Percentiles rank a stretch among this genome's conserved stretches.
These are phyloP conservation scores for Pseudococcus jackbeardsleyi DNA, from an alignment of 2,888 invertebrate species.

Conservation along the genomic window DNA sequence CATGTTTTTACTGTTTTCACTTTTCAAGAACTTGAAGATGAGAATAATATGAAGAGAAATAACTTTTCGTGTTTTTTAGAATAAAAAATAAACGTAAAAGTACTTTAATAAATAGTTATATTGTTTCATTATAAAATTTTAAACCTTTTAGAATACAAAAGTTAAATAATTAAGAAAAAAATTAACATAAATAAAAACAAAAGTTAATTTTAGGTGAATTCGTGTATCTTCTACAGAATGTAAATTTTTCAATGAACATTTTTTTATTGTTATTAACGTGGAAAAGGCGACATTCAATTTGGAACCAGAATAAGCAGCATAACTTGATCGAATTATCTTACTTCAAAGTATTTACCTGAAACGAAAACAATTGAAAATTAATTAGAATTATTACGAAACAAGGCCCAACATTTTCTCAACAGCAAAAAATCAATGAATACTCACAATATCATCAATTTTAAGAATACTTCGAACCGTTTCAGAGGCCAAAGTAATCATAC, in stretches of 20 bases:
- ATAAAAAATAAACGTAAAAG: too few relatives aligned
- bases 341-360: slow-evolving; percentile 57
- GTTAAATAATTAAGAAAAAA: slow-evolving; percentile 49
- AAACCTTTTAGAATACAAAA: slow-evolving; percentile 30
- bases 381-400: background rate
- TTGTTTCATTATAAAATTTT: slow-evolving; percentile 53
- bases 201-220: slow-evolving; percentile 39
- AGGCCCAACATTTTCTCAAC: background rate
- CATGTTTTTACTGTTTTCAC: too few relatives aligned
- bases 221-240: background rate
- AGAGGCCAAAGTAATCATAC: slow-evolving; percentile 92
- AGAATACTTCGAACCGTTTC: slow-evolving; percentile 98
- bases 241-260: background rate
- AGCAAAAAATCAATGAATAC: slow-evolving; percentile 69
- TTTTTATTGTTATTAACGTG: slow-evolving; percentile 4
- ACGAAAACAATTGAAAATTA: slow-evolving; percentile 22
- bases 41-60: too few relatives aligned
- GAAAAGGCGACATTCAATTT: slow-evolving; percentile 39
- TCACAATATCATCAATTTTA: slow-evolving; percentile 99
- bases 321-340: slow-evolving; percentile 43
- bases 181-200: slow-evolving; percentile 42
- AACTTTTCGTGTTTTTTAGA: too few relatives aligned
- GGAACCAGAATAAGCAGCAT: background rate
- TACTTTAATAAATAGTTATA: slow-evolving; percentile 46
- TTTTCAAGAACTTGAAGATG: too few relatives aligned